Conservation (phyloP, 2,888 invertebrate species). For the Lottia scabra region DNA sequence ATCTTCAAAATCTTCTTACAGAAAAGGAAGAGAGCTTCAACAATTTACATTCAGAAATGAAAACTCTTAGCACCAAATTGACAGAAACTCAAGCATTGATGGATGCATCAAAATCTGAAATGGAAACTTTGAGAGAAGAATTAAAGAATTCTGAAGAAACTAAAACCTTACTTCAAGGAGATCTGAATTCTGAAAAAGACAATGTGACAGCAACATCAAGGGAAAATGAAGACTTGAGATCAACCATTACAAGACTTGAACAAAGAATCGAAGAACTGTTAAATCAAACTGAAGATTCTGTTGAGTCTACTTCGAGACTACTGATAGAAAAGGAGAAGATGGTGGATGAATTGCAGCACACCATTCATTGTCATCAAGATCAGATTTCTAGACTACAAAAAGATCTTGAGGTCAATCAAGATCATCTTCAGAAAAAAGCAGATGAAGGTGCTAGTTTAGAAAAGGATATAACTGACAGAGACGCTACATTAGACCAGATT, state of each 20-base stretch:
- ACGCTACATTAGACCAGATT: not conserved
- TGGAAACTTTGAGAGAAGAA: conserved; percentile 9
- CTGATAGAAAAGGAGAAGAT: conserved; percentile 7
- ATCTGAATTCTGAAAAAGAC: conserved; percentile 10
- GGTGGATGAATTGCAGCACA: not conserved
- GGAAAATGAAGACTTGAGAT: not conserved
- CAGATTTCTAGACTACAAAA: not conserved
- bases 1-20: conserved; percentile 1
- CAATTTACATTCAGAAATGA: conserved; percentile 13
- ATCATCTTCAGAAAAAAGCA: conserved; percentile 1
- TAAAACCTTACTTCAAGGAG: not conserved
- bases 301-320: not conserved
- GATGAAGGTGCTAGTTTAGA: not conserved
- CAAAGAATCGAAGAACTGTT: not conserved
- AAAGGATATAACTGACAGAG: not conserved
- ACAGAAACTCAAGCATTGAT: conserved; percentile 5
- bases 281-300: not conserved
- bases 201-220: not conserved
- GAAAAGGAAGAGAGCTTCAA: conserved; percentile 24
- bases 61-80: not conserved
- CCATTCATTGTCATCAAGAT: not conserved
- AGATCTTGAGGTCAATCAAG: not conserved
- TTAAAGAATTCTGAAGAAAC: conserved; percentile 3
- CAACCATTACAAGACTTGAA: conserved; percentile 10
- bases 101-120: not conserved